Evolutionary conservation across 2,797 vertebrate species (phyloP).

Genomic region (Momotus momota): DNA sequence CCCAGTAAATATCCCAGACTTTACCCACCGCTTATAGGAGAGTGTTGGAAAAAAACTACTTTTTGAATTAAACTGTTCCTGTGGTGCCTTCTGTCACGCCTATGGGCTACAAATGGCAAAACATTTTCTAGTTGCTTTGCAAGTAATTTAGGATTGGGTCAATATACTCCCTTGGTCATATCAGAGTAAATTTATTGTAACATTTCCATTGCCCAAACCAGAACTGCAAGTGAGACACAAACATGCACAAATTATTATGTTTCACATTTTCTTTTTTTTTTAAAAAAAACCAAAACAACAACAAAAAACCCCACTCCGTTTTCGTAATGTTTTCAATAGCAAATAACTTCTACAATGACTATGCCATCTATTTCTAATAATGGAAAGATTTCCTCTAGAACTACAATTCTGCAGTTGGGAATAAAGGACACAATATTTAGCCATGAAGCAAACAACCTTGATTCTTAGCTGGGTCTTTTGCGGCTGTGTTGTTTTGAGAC

Average conservation of each 20-base stretch:
- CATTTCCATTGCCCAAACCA: not conserved
- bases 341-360: not conserved
- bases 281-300: too few relatives aligned
- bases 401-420: not conserved
- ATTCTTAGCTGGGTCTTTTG: not conserved
- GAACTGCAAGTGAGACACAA: not conserved
- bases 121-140: not conserved
- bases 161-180: not conserved
- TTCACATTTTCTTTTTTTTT: not conserved
- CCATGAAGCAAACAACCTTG: not conserved
- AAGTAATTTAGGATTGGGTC: not conserved
- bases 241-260: not conserved
- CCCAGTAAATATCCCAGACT: not conserved
- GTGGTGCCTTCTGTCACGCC: not conserved
- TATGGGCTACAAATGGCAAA: not conserved
- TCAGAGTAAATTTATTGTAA: not conserved
- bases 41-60: not conserved
- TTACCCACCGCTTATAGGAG: not conserved
- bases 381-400: not conserved
- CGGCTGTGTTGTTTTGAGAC: not conserved
- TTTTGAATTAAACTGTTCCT: not conserved
- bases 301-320: too few relatives aligned
- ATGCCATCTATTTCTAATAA: not conserved
- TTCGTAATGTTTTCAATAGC: not conserved
- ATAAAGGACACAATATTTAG: not conserved